Conservation (phyloP, 2,797 vertebrate species). For the Cyprinodon diabolis region DNA sequence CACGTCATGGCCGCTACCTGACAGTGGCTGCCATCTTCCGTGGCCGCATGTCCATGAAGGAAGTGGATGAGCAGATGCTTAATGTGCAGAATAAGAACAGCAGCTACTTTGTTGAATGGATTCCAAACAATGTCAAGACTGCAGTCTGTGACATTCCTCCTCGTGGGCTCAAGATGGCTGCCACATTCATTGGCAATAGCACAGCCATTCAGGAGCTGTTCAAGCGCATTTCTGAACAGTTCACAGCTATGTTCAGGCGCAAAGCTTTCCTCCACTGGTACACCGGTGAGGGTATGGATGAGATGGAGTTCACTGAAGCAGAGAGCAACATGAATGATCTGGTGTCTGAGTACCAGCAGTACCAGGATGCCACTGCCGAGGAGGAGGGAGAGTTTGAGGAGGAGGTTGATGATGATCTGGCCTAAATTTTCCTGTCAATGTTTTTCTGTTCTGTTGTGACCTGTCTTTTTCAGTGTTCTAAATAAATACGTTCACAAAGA, state of each 20-base stretch:
- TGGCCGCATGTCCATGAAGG: constrained; percentile 88
- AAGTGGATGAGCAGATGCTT: constrained; percentile 87
- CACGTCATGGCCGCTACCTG: constrained; percentile 84
- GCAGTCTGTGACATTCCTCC: constrained; percentile 87
- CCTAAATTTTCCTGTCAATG: constrained; percentile 54
- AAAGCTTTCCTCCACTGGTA: constrained; percentile 89
- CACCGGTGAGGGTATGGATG: constrained; percentile 87
- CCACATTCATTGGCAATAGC: constrained; percentile 87
- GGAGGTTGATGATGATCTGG: constrained; percentile 79
- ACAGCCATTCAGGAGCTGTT: constrained; percentile 87
- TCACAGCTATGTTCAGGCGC: constrained; percentile 89
- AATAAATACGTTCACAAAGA: constrained; percentile 54
- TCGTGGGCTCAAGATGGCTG: constrained; percentile 85
- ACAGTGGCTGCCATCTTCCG: constrained; percentile 86
- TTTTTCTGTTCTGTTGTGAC: constrained; percentile 25
- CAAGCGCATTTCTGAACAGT: constrained; percentile 90
- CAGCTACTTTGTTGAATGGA: constrained; percentile 88
- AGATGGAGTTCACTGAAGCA: constrained; percentile 86
- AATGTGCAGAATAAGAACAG: constrained; percentile 88
- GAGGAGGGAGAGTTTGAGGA: constrained; percentile 85
- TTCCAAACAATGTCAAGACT: constrained; percentile 87
- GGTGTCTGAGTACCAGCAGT: constrained; percentile 87
- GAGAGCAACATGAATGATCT: constrained; percentile 89
- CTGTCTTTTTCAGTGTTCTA: constrained; percentile 41
- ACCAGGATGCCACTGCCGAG: constrained; percentile 85